These are phyloP conservation scores for Drosophila anomelani DNA, from an alignment of 2,888 invertebrate species.

Conservation along the genomic window DNA sequence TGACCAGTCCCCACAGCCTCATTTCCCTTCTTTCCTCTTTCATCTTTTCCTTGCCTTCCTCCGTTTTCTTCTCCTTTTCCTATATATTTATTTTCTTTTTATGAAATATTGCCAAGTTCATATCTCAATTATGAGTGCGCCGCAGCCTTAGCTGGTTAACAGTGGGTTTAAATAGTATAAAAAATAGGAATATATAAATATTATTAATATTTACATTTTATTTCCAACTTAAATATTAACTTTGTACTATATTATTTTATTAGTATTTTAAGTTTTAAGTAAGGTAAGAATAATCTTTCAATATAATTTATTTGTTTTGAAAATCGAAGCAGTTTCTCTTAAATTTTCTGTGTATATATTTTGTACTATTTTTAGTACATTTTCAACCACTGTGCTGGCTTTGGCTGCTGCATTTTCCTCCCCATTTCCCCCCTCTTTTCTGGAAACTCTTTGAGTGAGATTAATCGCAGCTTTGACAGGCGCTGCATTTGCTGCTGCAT, in stretches of 20 bases:
- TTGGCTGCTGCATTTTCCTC: conserved; percentile 33
- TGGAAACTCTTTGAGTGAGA: conserved; percentile 77
- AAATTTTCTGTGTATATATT: background rate
- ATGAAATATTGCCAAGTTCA: conserved; percentile 83
- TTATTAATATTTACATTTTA: background rate
- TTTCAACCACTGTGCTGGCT: conserved; percentile 11
- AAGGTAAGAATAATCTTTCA: too few relatives aligned
- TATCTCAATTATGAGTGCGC: conserved; percentile 82
- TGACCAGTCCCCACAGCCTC: conserved; percentile 22
- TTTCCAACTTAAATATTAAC: background rate
- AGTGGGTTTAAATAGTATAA: conserved; percentile 32
- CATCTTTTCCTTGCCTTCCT: background rate
- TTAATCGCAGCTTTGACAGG: conserved; percentile 82
- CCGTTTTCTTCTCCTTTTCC: background rate
- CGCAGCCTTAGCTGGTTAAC: conserved; percentile 28
- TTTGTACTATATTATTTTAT: background rate
- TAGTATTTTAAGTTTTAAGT: too few relatives aligned
- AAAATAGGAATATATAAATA: background rate
- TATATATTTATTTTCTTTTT: conserved; percentile 47
- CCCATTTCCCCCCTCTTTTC: background rate
- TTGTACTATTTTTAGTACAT: background rate
- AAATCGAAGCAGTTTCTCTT: background rate
- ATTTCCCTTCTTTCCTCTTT: conserved; percentile 2
- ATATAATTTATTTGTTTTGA: background rate
- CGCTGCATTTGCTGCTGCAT: conserved; percentile 70